These are phyloP conservation scores for Chloroceryle aenea DNA, from an alignment of 2,113 vertebrate species.

Conservation along the genomic window DNA sequence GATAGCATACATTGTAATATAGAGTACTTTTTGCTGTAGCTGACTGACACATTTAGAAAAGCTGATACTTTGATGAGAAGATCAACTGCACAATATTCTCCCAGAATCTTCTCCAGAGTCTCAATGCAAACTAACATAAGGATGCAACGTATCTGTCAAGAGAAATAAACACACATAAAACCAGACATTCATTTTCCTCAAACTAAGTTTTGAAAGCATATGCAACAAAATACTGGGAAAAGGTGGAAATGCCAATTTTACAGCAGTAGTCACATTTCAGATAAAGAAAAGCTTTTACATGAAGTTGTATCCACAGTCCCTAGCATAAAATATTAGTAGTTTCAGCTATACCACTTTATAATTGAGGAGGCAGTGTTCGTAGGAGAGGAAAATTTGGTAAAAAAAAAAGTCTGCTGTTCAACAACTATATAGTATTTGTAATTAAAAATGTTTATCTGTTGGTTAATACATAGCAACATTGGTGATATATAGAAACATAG, in stretches of 20 bases:
- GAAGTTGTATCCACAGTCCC: conserved; percentile 27
- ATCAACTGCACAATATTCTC: conserved; percentile 53
- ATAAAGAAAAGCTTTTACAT: conserved; percentile 49
- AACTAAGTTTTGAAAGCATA: conserved; percentile 8
- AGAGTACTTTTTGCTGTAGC: background rate
- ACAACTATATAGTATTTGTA: background rate
- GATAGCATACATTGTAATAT: conserved; percentile 24
- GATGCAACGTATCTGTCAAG: conserved; percentile 2
- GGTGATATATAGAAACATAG: background rate
- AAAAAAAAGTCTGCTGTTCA: background rate
- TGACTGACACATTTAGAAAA: conserved; percentile 33
- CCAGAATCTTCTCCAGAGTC: conserved; percentile 56
- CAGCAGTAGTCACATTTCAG: conserved; percentile 8
- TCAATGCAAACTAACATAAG: conserved; percentile 56
- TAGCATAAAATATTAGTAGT: conserved; percentile 55
- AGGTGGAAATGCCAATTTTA: conserved; percentile 30
- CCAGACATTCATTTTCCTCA: conserved; percentile 39
- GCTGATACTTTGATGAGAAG: conserved; percentile 57
- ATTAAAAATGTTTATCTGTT: conserved; percentile 31
- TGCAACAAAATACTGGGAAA: conserved; percentile 20
- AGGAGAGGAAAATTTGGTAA: background rate
- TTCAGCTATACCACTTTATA: background rate
- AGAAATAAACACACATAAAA: conserved; percentile 69
- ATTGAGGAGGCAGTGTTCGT: background rate
- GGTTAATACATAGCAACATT: background rate